These are phyloP conservation scores for Pocota personata DNA, from an alignment of 2,888 invertebrate species.

Conservation along the genomic window DNA sequence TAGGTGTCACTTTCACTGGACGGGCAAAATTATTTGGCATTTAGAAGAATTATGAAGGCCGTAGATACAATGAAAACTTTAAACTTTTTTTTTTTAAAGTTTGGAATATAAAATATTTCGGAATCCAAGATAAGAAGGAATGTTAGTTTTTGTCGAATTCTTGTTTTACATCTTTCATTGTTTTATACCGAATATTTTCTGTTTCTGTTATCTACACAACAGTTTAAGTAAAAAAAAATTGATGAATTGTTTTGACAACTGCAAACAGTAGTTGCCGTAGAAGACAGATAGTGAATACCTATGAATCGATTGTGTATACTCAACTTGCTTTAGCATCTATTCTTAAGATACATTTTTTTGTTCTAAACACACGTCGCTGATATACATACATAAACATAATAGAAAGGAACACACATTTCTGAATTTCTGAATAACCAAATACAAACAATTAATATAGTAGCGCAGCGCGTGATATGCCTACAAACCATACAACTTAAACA, in stretches of 20 bases:
- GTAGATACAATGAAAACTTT: no score
- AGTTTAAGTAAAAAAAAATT: background rate
- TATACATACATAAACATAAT: no score
- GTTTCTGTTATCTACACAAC: background rate
- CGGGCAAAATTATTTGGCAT: no score
- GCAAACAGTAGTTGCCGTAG: background rate
- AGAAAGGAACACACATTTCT: background rate
- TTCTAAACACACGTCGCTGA: background rate
- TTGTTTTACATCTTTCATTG: background rate
- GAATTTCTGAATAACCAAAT: background rate
- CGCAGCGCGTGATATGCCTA: constrained; percentile 6
- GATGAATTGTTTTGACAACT: no score
- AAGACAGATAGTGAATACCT: background rate
- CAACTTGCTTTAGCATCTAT: background rate
- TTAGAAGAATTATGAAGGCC: no score
- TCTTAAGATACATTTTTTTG: background rate
- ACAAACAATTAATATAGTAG: background rate
- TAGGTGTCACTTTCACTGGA: no score
- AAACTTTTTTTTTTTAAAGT: no score
- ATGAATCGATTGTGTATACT: background rate
- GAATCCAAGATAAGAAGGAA: no score
- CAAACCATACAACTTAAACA: background rate
- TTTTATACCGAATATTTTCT: background rate
- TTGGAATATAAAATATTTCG: no score
- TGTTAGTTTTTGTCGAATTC: no score